These are phyloP conservation scores for Hydropsyche tenuis DNA, from an alignment of 1,140 invertebrate genomes.

Conservation along the genomic window DNA sequence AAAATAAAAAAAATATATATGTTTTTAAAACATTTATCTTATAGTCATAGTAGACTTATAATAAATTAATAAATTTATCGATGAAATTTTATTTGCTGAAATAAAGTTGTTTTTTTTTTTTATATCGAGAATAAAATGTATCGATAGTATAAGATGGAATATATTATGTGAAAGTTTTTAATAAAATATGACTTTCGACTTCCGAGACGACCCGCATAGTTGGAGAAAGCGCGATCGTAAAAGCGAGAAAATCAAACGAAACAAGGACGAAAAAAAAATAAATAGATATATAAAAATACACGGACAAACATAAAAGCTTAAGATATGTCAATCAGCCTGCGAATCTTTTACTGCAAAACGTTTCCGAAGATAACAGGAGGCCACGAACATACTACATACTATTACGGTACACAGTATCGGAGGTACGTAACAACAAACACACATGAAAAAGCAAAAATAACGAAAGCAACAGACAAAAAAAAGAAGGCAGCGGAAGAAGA, in stretches of 20 bases:
- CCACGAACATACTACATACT: too few species aligned
- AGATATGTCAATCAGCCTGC: slow-evolving; percentile 35
- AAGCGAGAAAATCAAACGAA: slow-evolving; percentile 7
- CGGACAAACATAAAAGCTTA: slow-evolving; percentile 14
- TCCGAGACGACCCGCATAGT: too few species aligned
- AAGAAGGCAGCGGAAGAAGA: slow-evolving; percentile 10
- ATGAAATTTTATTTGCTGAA: too few species aligned
- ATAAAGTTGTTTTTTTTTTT: too few species aligned
- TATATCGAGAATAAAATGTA: too few species aligned
- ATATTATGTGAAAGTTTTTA: too few species aligned
- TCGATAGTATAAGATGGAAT: too few species aligned
- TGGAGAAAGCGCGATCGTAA: background rate
- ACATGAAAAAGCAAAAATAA: slow-evolving; percentile 10
- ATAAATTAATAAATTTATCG: too few species aligned
- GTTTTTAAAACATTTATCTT: too few species aligned
- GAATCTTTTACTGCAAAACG: slow-evolving; percentile 33
- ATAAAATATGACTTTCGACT: too few species aligned
- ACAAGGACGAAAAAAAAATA: background rate
- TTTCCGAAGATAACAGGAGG: slow-evolving; percentile 32
- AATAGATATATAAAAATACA: slow-evolving; percentile 28
- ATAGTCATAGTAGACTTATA: too few species aligned
- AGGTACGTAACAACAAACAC: slow-evolving; percentile 1
- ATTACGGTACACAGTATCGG: background rate
- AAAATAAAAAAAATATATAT: too few species aligned
- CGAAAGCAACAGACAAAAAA: slow-evolving; percentile 11